Percentiles rank a stretch among this genome's conserved stretches.
These are phyloP conservation scores for Cotesia vestalis DNA, from an alignment of 1,140 invertebrate genomes.

Conservation along the genomic window DNA sequence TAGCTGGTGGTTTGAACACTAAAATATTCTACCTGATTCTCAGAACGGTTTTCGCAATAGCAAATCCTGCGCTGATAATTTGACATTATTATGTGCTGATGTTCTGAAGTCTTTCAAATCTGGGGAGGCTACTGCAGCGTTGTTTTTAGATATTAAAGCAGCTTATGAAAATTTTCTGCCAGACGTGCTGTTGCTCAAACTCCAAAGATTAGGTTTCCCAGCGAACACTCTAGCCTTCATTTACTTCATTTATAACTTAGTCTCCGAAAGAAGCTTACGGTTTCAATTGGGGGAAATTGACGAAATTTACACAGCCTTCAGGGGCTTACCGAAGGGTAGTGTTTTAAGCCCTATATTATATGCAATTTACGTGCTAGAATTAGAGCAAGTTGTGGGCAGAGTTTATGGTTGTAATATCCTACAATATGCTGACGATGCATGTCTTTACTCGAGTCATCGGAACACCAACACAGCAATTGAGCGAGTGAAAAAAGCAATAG, in stretches of 20 bases:
- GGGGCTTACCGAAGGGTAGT: neutral
- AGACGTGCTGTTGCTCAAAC: constrained; percentile 5
- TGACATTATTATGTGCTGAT: neutral
- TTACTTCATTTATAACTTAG: neutral
- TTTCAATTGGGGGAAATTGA: neutral
- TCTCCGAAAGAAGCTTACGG: neutral
- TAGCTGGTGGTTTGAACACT: constrained; percentile 37
- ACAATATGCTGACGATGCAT: constrained; percentile 32
- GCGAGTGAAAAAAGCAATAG: neutral
- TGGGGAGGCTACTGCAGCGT: neutral
- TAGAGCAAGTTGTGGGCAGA: neutral
- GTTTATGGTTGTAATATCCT: neutral
- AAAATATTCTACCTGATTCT: constrained; percentile 29
- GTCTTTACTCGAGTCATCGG: neutral
- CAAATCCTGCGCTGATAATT: constrained; percentile 37
- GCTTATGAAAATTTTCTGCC: constrained; percentile 31
- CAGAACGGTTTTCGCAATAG: constrained; percentile 43
- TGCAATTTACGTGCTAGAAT: constrained; percentile 9
- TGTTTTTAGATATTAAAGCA: constrained; percentile 30
- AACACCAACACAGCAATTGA: neutral
- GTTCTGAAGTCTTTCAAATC: constrained; percentile 2
- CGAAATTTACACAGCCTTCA: neutral
- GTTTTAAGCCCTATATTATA: constrained; percentile 9
- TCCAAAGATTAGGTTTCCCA: neutral
- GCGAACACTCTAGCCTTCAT: too few relatives aligned